phyloP scores from a whole-genome alignment of 2,888 invertebrate genomes.

The Nipponacmea schrenckii region DNA sequence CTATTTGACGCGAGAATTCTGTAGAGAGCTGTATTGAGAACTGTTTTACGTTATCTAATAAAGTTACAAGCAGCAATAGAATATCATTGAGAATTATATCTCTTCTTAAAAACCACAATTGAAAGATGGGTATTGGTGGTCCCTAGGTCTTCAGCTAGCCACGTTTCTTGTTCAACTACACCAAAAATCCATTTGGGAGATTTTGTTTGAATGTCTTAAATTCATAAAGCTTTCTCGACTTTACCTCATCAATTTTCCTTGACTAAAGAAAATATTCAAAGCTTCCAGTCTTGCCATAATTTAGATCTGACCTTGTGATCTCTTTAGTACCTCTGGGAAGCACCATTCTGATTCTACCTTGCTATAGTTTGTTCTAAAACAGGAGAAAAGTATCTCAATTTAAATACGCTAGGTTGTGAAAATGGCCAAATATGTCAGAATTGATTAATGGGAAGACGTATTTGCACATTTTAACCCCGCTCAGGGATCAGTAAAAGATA shows the following conservation, averaged over 20 bases:
- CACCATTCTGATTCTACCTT: not conserved
- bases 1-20: not conserved
- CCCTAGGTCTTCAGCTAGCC: slow-evolving; percentile 10
- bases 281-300: slow-evolving; percentile 1
- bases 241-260: slow-evolving; percentile 2
- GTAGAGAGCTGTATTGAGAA: not conserved
- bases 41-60: slow-evolving; percentile 3
- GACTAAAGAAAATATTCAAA: slow-evolving; percentile 1
- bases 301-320: not conserved
- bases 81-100: slow-evolving; percentile 2
- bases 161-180: slow-evolving; percentile 16
- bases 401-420: slow-evolving; percentile 3
- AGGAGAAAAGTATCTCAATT: not conserved
- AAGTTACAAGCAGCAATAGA: not conserved
- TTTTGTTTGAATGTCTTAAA: slow-evolving; percentile 16
- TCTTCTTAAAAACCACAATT: not conserved
- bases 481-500: slow-evolving; percentile 6
- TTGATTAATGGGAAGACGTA: slow-evolving; percentile 27
- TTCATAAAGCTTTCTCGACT: slow-evolving; percentile 8
- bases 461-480: slow-evolving; percentile 13
- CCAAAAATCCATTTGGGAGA: slow-evolving; percentile 29
- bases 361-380: not conserved
- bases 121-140: slow-evolving; percentile 5
- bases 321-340: not conserved
- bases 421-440: slow-evolving; percentile 14